Conservation (phyloP, 2,797 vertebrate genomes). For the Orientallactaga sibirica region DNA sequence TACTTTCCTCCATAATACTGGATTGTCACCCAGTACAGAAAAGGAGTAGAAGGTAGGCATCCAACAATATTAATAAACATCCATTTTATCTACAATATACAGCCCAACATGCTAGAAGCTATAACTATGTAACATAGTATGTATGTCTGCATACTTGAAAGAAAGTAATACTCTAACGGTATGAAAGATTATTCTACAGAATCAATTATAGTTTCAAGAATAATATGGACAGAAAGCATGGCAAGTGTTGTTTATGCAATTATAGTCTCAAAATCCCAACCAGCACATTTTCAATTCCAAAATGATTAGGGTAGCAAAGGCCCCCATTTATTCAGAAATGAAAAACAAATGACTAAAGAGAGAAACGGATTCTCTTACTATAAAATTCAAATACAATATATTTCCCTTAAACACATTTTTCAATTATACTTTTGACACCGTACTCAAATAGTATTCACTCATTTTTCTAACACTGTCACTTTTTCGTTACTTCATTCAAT, state of each 20-base stretch:
- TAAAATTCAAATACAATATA: slow-evolving; percentile 21
- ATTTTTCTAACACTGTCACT: neutral
- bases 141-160: neutral
- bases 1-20: neutral
- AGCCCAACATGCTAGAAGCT: neutral
- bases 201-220: slow-evolving; percentile 24
- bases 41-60: neutral
- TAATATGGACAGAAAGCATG: neutral
- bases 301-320: slow-evolving; percentile 4
- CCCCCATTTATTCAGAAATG: slow-evolving; percentile 10
- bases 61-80: neutral
- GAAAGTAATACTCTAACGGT: slow-evolving; percentile 25
- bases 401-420: slow-evolving; percentile 31
- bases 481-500: slow-evolving; percentile 2
- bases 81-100: neutral
- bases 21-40: neutral
- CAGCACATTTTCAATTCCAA: neutral
- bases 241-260: neutral
- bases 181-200: neutral
- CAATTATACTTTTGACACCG: slow-evolving; percentile 38
- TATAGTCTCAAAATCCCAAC: slow-evolving; percentile 32
- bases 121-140: neutral
- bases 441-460: neutral
- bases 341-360: neutral
- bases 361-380: slow-evolving; percentile 10